phyloP scores from a whole-genome alignment of 2,888 invertebrate genomes.

The Cyclophora punctaria region DNA sequence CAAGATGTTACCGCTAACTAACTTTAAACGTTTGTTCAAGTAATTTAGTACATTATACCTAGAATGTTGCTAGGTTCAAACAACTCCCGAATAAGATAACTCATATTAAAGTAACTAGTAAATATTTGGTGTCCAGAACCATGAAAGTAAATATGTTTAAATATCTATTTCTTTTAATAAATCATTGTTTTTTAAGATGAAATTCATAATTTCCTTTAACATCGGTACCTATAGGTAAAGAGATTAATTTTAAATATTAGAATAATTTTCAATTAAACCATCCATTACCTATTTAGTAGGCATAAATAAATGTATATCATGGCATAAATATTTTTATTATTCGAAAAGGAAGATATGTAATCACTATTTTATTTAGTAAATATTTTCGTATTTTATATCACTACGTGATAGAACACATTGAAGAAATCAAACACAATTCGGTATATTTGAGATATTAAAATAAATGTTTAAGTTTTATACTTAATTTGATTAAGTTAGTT shows the following conservation, averaged over 20 bases:
- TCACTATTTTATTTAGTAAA: constrained; percentile 41
- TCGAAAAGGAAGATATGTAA: constrained; percentile 60
- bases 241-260: constrained; percentile 27
- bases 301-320: constrained; percentile 24
- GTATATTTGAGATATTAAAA: constrained; percentile 24
- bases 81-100: too few species aligned
- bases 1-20: too few species aligned
- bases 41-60: too few species aligned
- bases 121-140: too few species aligned
- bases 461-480: constrained; percentile 35
- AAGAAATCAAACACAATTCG: background rate
- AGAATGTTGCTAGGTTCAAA: too few species aligned
- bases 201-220: constrained; percentile 5
- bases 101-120: too few species aligned
- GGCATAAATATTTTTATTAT: constrained; percentile 29
- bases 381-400: constrained; percentile 37
- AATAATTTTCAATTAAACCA: constrained; percentile 29
- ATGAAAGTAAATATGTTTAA: too few species aligned
- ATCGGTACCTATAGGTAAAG: constrained; percentile 19
- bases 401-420: constrained; percentile 41
- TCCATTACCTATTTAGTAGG: constrained; percentile 30
- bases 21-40: too few species aligned
- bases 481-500: constrained; percentile 57
- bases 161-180: background rate
- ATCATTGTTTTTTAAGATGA: constrained; percentile 1